Evolutionary conservation across 2,113 vertebrate genomes (phyloP).

Genomic region (Cyphomyrus plagiostoma): DNA sequence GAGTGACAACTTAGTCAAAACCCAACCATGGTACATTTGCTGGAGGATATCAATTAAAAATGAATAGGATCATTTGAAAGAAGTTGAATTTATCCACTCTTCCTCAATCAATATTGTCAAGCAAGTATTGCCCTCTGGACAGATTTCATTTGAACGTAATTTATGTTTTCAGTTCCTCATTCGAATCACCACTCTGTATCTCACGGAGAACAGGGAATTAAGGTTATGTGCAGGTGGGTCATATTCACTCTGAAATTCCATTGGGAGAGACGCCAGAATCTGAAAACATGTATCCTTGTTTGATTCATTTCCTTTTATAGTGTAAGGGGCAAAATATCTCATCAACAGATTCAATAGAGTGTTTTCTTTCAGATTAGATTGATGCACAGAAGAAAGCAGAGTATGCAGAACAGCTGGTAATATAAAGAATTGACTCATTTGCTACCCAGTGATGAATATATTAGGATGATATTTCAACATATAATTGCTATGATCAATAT

Average conservation of each 20-base stretch:
- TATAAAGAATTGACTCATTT: neutral
- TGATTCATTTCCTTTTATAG: neutral
- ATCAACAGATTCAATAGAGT: neutral
- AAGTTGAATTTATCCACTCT: neutral
- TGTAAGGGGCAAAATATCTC: neutral
- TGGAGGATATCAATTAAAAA: slow-evolving; percentile 11
- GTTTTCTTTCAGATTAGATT: neutral
- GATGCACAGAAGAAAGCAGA: neutral
- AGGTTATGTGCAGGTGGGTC: slow-evolving; percentile 32
- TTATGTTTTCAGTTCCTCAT: slow-evolving; percentile 1
- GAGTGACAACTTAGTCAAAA: neutral
- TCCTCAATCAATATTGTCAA: slow-evolving; percentile 18
- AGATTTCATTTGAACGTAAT: neutral
- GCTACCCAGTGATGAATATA: slow-evolving; percentile 4
- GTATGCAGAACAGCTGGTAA: neutral
- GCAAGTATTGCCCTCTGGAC: neutral
- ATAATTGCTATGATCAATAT: slow-evolving; percentile 8
- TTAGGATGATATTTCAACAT: slow-evolving; percentile 3
- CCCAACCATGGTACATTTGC: neutral
- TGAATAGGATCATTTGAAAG: slow-evolving; percentile 4
- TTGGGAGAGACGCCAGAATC: slow-evolving; percentile 17
- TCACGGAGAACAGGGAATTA: neutral
- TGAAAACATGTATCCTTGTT: neutral
- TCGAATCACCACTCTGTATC: neutral
- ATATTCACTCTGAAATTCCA: slow-evolving; percentile 34